Conservation (phyloP, 1,140 invertebrate species). For the Gyrodactylus bullatarudis region DNA sequence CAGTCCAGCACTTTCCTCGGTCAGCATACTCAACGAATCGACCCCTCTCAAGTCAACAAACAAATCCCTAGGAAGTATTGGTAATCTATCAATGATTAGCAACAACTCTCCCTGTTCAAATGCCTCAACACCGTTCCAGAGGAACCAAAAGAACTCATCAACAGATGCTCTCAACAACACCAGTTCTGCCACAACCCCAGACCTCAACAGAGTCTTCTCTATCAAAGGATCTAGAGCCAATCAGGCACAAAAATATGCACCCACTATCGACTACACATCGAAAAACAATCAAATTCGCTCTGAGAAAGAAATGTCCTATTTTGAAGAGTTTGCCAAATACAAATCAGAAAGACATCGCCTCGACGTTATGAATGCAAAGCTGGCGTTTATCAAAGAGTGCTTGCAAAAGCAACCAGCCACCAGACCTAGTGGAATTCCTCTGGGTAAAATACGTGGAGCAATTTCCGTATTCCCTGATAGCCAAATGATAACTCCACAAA, state of each 20-base stretch:
- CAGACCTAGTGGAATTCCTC: neutral
- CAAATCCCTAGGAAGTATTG: neutral
- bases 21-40: neutral
- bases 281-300: neutral
- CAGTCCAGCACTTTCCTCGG: neutral
- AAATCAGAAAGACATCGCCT: neutral
- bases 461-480: no score
- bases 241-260: no score
- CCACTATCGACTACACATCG: no score
- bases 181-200: neutral
- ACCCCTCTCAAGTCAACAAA: neutral
- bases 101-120: neutral
- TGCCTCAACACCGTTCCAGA: neutral
- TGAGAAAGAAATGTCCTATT: neutral
- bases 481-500: neutral
- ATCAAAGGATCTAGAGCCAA: no score
- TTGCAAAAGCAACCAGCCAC: neutral
- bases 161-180: neutral
- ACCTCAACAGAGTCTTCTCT: no score
- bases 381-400: neutral
- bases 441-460: neutral
- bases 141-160: neutral
- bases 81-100: neutral
- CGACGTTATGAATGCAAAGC: neutral
- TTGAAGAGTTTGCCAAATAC: neutral